Conservation (phyloP, 2,797 vertebrate species). For the Trematomus bernacchii region DNA sequence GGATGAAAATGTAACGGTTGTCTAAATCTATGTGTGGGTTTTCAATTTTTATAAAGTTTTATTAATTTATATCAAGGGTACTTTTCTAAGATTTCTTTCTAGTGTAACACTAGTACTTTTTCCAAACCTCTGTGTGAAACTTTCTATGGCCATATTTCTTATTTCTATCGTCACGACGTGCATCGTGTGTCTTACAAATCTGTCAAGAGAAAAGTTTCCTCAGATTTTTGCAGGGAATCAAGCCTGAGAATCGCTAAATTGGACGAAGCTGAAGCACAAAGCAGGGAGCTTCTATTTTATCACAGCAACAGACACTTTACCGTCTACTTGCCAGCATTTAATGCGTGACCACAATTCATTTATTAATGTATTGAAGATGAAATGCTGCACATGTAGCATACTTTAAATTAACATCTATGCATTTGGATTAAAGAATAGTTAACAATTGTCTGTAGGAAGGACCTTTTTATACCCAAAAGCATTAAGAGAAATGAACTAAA, state of each 20-base stretch:
- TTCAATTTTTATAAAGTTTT: conserved; percentile 73
- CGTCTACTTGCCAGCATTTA: conserved; percentile 49
- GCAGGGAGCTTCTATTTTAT: conserved; percentile 62
- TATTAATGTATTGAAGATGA: conserved; percentile 28
- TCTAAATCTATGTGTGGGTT: conserved; percentile 70
- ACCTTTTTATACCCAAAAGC: conserved; percentile 51
- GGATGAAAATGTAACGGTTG: conserved; percentile 47
- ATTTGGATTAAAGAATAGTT: conserved; percentile 67
- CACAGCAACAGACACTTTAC: conserved; percentile 63
- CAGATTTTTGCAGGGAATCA: conserved; percentile 64
- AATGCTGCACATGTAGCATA: conserved; percentile 63
- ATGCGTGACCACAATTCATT: conserved; percentile 56
- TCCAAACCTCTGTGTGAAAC: conserved; percentile 66
- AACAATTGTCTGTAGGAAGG: conserved; percentile 25
- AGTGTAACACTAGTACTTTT: conserved; percentile 52
- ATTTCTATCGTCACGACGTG: conserved; percentile 30
- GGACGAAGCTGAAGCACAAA: conserved; percentile 75
- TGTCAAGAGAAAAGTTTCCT: conserved; percentile 42
- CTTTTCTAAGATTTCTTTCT: conserved; percentile 57
- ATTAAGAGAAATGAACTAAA: conserved; percentile 36
- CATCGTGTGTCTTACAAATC: conserved; percentile 32
- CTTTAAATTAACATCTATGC: conserved; percentile 74
- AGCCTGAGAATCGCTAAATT: conserved; percentile 65
- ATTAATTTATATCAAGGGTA: conserved; percentile 76
- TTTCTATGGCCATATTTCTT: conserved; percentile 47